Conservation (phyloP, 1,140 invertebrate species). For the Trachymyrmex septentrionalis region DNA sequence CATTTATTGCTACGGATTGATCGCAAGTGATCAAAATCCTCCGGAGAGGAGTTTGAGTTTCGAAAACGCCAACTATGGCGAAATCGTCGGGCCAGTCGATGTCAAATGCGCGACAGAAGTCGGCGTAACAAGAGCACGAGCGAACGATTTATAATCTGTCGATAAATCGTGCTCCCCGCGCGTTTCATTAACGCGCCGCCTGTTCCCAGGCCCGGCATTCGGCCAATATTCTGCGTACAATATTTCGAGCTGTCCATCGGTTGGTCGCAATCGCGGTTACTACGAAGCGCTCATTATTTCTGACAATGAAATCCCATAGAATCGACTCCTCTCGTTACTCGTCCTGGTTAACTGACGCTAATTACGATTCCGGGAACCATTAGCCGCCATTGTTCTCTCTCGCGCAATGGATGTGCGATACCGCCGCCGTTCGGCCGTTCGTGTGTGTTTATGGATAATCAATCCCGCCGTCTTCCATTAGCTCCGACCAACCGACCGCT, state of each 20-base stretch:
- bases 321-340: conserved; percentile 63
- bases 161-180: conserved; percentile 41
- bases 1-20: neutral
- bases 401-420: conserved; percentile 47
- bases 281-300: conserved; percentile 62
- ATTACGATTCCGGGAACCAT: conserved; percentile 63
- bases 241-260: conserved; percentile 55
- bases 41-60: neutral
- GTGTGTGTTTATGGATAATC: conserved; percentile 59
- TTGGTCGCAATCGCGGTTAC: conserved; percentile 49
- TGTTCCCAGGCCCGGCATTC: conserved; percentile 38
- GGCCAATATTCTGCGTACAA: conserved; percentile 55
- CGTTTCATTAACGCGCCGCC: conserved; percentile 54
- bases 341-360: conserved; percentile 62
- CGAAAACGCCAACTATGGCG: neutral
- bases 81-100: conserved; percentile 1
- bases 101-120: conserved; percentile 14
- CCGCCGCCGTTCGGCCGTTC: neutral
- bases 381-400: conserved; percentile 60
- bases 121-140: conserved; percentile 36
- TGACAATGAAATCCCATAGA: conserved; percentile 66
- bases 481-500: neutral
- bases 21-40: neutral
- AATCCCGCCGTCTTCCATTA: conserved; percentile 46
- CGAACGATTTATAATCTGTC: conserved; percentile 63